Conservation (phyloP, 2,113 vertebrate species). For the Paralichthys olivaceus region DNA sequence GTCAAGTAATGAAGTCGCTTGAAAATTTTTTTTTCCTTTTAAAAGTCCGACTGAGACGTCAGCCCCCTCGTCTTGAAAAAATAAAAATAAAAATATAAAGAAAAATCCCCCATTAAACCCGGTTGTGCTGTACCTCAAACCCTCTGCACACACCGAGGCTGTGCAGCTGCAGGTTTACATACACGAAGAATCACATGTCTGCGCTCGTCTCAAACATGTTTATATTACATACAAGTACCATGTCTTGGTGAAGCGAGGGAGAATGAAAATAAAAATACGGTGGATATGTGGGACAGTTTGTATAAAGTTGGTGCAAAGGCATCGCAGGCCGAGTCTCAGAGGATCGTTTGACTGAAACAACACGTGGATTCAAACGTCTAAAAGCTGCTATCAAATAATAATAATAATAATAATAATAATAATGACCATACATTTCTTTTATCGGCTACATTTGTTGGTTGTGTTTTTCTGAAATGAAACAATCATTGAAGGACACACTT, state of each 20-base stretch:
- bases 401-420: constrained; percentile 21
- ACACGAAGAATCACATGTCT: too few species aligned
- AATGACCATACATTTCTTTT: constrained; percentile 60
- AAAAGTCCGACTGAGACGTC: constrained; percentile 49
- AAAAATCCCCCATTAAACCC: constrained; percentile 44
- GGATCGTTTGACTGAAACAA: too few species aligned
- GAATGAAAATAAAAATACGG: constrained; percentile 27
- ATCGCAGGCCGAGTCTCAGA: constrained; percentile 39
- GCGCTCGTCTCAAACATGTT: constrained; percentile 25
- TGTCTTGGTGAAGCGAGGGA: constrained; percentile 51
- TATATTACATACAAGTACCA: constrained; percentile 75
- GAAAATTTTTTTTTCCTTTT: constrained; percentile 55
- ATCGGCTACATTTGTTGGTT: constrained; percentile 71
- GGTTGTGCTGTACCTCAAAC: constrained; percentile 71
- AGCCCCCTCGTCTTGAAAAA: constrained; percentile 19
- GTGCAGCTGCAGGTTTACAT: constrained; percentile 28
- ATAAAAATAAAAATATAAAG: neutral
- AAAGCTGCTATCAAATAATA: constrained; percentile 60
- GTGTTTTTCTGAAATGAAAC: constrained; percentile 42
- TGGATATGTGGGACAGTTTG: constrained; percentile 37
- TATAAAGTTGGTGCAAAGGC: constrained; percentile 70
- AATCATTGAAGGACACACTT: constrained; percentile 95
- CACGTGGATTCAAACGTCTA: constrained; percentile 38
- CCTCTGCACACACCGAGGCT: constrained; percentile 26
- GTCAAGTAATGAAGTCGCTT: constrained; percentile 75